phyloP scores from a whole-genome alignment of 2,888 invertebrate species.

The Saturnia pavonia region DNA sequence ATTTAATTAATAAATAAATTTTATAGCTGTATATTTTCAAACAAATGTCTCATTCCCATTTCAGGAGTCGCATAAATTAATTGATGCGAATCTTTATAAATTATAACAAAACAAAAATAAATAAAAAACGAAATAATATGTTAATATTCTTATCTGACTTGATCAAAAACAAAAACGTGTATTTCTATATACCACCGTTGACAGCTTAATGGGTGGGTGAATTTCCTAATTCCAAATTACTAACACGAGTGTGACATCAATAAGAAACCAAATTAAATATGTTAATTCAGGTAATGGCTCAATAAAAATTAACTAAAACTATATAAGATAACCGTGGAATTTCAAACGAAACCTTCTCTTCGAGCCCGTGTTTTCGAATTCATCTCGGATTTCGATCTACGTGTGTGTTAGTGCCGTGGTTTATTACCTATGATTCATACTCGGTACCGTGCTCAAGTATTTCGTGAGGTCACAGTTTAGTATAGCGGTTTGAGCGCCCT shows the following conservation, averaged over 20 bases:
- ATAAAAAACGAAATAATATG: not conserved
- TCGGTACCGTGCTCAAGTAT: constrained; percentile 74
- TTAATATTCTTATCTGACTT: constrained; percentile 10
- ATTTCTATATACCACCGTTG: constrained; percentile 45
- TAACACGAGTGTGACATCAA: constrained; percentile 36
- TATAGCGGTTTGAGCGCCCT: constrained; percentile 80
- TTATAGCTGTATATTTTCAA: not conserved
- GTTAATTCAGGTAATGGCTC: constrained; percentile 55
- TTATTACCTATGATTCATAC: constrained; percentile 75
- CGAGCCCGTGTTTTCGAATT: constrained; percentile 58
- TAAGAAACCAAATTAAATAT: constrained; percentile 56
- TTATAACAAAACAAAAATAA: not conserved
- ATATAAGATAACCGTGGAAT: constrained; percentile 45
- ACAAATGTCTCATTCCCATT: not conserved
- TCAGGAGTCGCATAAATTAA: not conserved
- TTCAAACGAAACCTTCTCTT: constrained; percentile 45
- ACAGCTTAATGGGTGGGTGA: constrained; percentile 51
- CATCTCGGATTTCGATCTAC: constrained; percentile 69
- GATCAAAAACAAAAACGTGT: constrained; percentile 25
- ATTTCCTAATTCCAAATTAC: constrained; percentile 43
- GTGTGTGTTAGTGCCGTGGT: constrained; percentile 67
- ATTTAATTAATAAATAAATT: not conserved
- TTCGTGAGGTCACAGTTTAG: constrained; percentile 82
- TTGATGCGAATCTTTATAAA: not conserved
- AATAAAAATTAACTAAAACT: constrained; percentile 59